phyloP scores from a whole-genome alignment of 2,797 vertebrate genomes.

The Pseudomugil tenellus region DNA sequence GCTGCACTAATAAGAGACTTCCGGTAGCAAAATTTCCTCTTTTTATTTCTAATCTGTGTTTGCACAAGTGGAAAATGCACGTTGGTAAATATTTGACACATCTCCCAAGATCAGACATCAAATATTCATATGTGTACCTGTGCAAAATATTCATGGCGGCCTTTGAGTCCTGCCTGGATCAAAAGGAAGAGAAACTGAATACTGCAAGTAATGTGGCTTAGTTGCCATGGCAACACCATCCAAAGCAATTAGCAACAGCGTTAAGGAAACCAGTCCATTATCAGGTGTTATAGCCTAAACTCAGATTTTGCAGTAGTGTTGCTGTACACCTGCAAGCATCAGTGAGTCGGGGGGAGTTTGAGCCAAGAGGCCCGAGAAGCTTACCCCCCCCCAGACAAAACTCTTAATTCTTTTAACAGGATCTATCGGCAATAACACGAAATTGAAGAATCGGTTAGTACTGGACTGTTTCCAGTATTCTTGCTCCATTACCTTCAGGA shows the following conservation, averaged over 20 bases:
- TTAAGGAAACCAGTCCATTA: neutral
- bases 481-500: constrained; percentile 44
- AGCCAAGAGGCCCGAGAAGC: constrained; percentile 10
- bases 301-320: neutral
- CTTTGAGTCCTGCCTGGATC: constrained; percentile 33
- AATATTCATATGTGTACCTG: constrained; percentile 28
- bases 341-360: neutral
- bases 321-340: neutral
- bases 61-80: constrained; percentile 30
- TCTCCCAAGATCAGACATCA: constrained; percentile 25
- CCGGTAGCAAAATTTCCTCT: constrained; percentile 31
- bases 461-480: constrained; percentile 37
- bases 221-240: constrained; percentile 33
- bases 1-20: constrained; percentile 64
- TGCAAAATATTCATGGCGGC: constrained; percentile 23
- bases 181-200: constrained; percentile 14
- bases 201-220: neutral
- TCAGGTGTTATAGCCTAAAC: neutral
- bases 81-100: constrained; percentile 2
- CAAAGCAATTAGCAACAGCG: constrained; percentile 6
- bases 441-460: constrained; percentile 24
- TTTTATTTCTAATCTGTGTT: constrained; percentile 41
- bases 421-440: neutral
- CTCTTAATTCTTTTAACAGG: neutral
- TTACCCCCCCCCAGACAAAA: neutral